Conservation (phyloP, 2,888 invertebrate species). For the Labia minor region DNA sequence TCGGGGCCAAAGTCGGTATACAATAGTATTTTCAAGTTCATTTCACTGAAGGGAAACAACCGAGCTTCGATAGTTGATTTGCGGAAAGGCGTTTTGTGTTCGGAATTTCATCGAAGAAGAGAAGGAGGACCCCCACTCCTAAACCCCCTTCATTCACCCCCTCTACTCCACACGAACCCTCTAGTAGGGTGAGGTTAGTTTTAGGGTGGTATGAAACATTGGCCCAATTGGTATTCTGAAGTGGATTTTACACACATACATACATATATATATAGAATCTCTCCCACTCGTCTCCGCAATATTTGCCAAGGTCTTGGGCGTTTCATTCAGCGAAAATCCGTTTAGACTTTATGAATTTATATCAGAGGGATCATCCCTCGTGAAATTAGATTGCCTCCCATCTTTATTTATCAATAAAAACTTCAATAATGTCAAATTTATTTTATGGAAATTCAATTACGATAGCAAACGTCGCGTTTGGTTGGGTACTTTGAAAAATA, state of each 20-base stretch:
- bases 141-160: no score
- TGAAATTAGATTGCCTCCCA: neutral
- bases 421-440: slow-evolving; percentile 1
- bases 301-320: neutral
- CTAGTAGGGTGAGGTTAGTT: neutral
- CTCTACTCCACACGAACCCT: no score
- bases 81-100: slow-evolving; percentile 13
- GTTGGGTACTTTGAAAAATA: no score
- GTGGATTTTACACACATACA: neutral
- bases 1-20: neutral
- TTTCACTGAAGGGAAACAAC: slow-evolving; percentile 1
- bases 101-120: neutral
- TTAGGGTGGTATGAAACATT: neutral
- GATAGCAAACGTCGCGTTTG: no score
- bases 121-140: neutral
- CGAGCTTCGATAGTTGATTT: neutral
- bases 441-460: neutral
- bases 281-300: neutral
- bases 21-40: slow-evolving; percentile 7
- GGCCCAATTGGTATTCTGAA: slow-evolving; percentile 7
- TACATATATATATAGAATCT: no score
- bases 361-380: neutral
- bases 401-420: neutral
- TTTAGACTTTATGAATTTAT: slow-evolving; percentile 13
- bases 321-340: slow-evolving; percentile 5